Conservation (phyloP, 2,888 invertebrate genomes). For the Polymixis lichenea region DNA sequence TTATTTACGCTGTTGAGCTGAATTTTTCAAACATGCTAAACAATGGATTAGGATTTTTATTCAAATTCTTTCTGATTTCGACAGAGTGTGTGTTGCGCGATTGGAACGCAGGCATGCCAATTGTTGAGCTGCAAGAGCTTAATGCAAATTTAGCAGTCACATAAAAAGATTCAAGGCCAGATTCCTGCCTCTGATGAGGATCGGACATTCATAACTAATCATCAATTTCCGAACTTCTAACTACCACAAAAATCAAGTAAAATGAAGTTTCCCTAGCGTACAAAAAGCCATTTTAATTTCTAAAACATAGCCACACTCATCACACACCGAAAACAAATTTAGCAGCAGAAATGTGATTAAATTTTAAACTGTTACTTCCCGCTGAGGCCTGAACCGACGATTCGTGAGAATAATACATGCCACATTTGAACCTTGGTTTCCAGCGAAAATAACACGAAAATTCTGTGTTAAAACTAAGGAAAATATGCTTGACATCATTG, state of each 20-base stretch:
- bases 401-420: slow-evolving; percentile 51
- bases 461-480: slow-evolving; percentile 7
- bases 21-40: background rate
- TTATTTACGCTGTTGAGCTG: no score
- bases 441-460: slow-evolving; percentile 13
- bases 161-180: background rate
- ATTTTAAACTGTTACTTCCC: slow-evolving; percentile 61
- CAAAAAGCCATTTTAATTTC: slow-evolving; percentile 30
- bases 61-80: background rate
- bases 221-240: background rate
- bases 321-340: slow-evolving; percentile 57
- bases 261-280: background rate
- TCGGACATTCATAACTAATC: background rate
- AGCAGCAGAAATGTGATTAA: slow-evolving; percentile 60
- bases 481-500: background rate
- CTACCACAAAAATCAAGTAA: background rate
- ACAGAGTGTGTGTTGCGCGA: background rate
- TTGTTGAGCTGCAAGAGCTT: background rate
- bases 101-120: background rate
- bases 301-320: slow-evolving; percentile 44
- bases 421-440: slow-evolving; percentile 36
- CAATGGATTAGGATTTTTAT: background rate
- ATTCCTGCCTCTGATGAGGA: no score
- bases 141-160: background rate
- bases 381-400: slow-evolving; percentile 37